phyloP scores from a whole-genome alignment of 2,113 vertebrate genomes.

The Gambusia affinis region DNA sequence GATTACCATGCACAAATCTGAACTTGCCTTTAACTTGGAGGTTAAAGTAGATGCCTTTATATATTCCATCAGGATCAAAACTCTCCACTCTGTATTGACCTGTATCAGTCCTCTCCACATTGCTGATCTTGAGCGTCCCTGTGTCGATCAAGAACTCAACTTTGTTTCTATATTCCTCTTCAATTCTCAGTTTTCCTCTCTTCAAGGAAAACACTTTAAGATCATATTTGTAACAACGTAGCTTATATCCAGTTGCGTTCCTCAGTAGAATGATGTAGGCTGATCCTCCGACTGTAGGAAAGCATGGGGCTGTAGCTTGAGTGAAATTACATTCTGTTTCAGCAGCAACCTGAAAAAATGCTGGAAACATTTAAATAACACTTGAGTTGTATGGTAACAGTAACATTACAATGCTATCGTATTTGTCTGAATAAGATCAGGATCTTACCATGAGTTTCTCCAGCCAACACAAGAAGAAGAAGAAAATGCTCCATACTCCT shows the following conservation, averaged over 20 bases:
- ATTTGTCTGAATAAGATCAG: neutral
- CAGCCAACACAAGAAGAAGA: constrained; percentile 30
- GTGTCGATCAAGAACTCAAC: constrained; percentile 37
- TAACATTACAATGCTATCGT: neutral
- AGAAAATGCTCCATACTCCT: constrained; percentile 30
- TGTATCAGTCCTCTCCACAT: constrained; percentile 38
- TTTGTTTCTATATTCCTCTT: constrained; percentile 12
- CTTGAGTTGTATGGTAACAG: neutral
- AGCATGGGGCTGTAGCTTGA: constrained; percentile 4
- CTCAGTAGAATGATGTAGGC: constrained; percentile 47
- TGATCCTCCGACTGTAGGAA: constrained; percentile 17
- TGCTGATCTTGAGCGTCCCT: constrained; percentile 45
- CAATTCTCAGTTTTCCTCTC: neutral
- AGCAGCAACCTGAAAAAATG: constrained; percentile 3
- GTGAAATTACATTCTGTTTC: constrained; percentile 33
- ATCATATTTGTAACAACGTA: neutral
- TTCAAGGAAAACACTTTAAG: constrained; percentile 29
- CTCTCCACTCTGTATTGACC: constrained; percentile 29
- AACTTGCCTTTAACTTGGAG: constrained; percentile 62
- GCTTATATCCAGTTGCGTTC: neutral
- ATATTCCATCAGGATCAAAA: neutral
- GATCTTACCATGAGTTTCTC: constrained; percentile 48
- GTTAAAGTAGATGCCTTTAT: rapidly evolving
- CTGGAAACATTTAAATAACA: neutral
- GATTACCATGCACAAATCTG: neutral